Evolutionary conservation across 2,113 vertebrate species (phyloP).

Genomic region (Coracopsis vasa): DNA sequence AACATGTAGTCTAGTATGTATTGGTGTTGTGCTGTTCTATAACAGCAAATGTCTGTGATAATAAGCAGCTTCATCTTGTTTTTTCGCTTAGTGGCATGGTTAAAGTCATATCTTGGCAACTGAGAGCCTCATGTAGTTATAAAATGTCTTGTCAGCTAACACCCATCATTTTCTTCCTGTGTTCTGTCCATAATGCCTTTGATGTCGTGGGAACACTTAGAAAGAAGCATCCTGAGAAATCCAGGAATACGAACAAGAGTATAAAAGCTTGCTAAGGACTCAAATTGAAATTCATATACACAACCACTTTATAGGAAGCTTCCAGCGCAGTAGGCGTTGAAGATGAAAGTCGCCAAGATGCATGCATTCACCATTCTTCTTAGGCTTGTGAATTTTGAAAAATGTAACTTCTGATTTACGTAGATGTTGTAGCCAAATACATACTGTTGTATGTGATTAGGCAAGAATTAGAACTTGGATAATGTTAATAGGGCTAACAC

Average conservation of each 20-base stretch:
- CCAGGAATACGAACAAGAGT: neutral
- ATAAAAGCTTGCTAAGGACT: neutral
- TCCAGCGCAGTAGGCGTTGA: neutral
- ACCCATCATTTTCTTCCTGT: conserved; percentile 39
- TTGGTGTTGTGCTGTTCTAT: neutral
- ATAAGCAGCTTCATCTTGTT: neutral
- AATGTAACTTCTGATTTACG: neutral
- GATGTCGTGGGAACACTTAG: conserved; percentile 39
- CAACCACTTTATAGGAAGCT: neutral
- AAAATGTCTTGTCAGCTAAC: conserved; percentile 37
- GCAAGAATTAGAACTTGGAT: neutral
- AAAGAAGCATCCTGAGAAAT: conserved; percentile 1
- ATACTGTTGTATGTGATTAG: neutral
- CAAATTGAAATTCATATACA: conserved; percentile 9
- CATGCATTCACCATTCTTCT: neutral
- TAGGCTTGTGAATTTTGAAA: neutral
- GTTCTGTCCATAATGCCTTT: conserved; percentile 37
- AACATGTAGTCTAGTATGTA: neutral
- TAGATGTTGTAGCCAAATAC: neutral
- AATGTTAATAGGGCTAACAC: neutral
- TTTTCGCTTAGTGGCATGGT: neutral
- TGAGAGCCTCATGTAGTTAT: neutral
- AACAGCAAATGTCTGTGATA: neutral
- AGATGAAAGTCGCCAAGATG: neutral
- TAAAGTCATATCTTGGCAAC: neutral